Base-by-base conservation (phyloP, 23 tunicate species). In the Botrylloides violaceus region DNA sequence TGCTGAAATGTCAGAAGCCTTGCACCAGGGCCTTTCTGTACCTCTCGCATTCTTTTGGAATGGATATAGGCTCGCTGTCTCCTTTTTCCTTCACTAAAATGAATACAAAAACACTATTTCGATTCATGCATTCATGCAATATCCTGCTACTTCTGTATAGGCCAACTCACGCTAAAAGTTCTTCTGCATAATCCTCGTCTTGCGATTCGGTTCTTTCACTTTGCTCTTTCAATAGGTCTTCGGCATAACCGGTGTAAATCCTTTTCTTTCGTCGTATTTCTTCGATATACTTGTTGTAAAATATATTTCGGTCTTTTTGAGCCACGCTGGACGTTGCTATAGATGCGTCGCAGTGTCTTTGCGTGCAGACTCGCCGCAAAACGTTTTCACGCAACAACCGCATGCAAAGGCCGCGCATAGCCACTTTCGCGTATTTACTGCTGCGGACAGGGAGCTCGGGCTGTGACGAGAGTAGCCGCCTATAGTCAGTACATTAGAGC, bases 1-100 rank as follows among this genome's bases (percentile, higher is more conserved):
- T 68, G 74, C 56, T 68, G 27, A 55, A 55, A 68, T 68, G 74
- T 68, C 23, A 68, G 74, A 0, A 37, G 37, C 25, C 74, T 26
- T 18, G 74, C 56, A 21, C 74, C 74, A 19, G 74, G 25, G 21
- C 74, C 74, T 56, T 68, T 68, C 23, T 18, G 21, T 4, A 43
- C 36, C 36, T 37, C 56, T 43, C n/a, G 36, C 27, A 68, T 37
- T 28, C 23, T 68, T 37, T 68, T 39, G 26, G 49, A 43, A 26
- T 68, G 4, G 24, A 24, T 18, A 68, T 68, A 68, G 4, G 74
- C 22, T 19, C 57, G 7, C 2, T 56, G 6, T 1, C 74, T 24
- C 37, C n/a, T 68, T 37, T 25, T 39, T 6, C 29, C 74, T 68
- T 68, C 74, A n/a, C 74, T 68, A 30, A 21, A 68, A 36, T 27